phyloP scores from a whole-genome alignment of 2,113 vertebrate genomes.

The Trematomus loennbergii region DNA sequence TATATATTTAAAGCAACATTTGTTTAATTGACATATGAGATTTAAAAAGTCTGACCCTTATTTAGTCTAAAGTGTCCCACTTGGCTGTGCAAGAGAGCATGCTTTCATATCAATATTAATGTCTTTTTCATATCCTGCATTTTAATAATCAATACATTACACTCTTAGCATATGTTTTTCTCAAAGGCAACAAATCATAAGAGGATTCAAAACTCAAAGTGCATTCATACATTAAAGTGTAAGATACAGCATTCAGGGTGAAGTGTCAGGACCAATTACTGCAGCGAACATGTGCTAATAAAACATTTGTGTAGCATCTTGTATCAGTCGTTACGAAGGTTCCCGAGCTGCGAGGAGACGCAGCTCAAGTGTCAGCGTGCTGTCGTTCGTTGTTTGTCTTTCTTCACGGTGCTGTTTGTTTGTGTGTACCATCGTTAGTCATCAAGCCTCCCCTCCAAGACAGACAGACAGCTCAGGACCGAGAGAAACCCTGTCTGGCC shows the following conservation, averaged over 20 bases:
- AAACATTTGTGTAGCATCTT: conserved; percentile 3
- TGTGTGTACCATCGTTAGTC: conserved; percentile 66
- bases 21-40: neutral
- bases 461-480: conserved; percentile 42
- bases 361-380: conserved; percentile 40
- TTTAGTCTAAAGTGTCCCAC: neutral
- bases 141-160: neutral
- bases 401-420: conserved; percentile 54
- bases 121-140: neutral
- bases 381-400: conserved; percentile 39
- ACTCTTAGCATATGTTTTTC: neutral
- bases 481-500: conserved; percentile 71
- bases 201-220: neutral
- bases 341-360: conserved; percentile 28
- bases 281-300: neutral
- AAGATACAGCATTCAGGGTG: neutral
- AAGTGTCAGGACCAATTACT: neutral
- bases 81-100: neutral
- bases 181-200: neutral
- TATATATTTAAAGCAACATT: neutral
- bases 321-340: conserved; percentile 3
- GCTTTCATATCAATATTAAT: neutral
- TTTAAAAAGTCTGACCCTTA: too few relatives aligned
- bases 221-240: too few relatives aligned
- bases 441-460: conserved; percentile 37